Evolutionary conservation across 2,888 invertebrate species (phyloP).

Genomic region (Macroteleia sp.): DNA sequence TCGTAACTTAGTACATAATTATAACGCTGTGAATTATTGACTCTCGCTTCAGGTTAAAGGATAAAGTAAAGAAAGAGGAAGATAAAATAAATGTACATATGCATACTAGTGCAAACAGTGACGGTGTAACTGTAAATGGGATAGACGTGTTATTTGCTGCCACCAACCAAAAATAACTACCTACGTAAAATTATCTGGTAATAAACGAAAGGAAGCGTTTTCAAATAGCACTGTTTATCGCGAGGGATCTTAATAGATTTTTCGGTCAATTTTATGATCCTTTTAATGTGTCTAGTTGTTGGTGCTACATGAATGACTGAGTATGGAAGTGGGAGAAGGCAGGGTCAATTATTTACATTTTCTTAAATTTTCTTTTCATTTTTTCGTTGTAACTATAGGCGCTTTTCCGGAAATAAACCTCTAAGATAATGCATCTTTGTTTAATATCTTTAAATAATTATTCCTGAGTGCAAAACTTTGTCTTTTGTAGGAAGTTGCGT

Average conservation of each 20-base stretch:
- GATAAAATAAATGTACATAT: slow-evolving; percentile 5
- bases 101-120: slow-evolving; percentile 32
- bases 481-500: slow-evolving; percentile 28
- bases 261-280: slow-evolving; percentile 19
- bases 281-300: slow-evolving; percentile 11
- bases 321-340: neutral
- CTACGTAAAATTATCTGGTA: slow-evolving; percentile 17
- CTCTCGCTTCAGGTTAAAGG: slow-evolving; percentile 21
- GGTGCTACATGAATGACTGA: slow-evolving; percentile 7
- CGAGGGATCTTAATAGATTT: slow-evolving; percentile 13
- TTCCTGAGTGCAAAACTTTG: slow-evolving; percentile 25
- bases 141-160: slow-evolving; percentile 81
- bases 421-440: neutral
- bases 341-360: slow-evolving; percentile 4
- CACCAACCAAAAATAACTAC: slow-evolving; percentile 73
- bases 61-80: slow-evolving; percentile 28
- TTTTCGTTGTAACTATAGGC: neutral
- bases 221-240: slow-evolving; percentile 16
- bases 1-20: slow-evolving; percentile 25
- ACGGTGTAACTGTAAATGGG: slow-evolving; percentile 32
- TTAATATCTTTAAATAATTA: slow-evolving; percentile 15
- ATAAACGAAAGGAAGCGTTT: slow-evolving; percentile 41
- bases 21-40: slow-evolving; percentile 34
- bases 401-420: neutral
- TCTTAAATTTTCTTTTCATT: neutral